Conservation (phyloP, 2,113 vertebrate species). For the Tor tambroides region DNA sequence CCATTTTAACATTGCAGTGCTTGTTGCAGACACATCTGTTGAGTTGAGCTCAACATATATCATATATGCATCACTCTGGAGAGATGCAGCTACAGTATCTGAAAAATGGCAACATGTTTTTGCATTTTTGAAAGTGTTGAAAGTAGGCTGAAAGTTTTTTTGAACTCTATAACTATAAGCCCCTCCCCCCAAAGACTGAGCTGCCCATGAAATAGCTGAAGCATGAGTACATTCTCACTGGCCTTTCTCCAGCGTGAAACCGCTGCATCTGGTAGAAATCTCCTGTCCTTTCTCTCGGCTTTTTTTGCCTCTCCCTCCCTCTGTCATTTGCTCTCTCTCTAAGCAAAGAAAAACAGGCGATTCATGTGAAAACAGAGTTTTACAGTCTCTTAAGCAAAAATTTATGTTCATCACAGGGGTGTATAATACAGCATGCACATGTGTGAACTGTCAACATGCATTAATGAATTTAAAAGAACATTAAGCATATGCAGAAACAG, state of each 20-base stretch:
- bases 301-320: constrained; percentile 33
- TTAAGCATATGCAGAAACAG: background rate
- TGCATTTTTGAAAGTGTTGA: constrained; percentile 20
- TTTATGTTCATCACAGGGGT: background rate
- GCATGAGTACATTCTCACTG: constrained; percentile 80
- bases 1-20: background rate
- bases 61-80: background rate
- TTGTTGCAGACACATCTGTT: background rate
- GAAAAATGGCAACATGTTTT: background rate
- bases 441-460: background rate
- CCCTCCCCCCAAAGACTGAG: constrained; percentile 47
- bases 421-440: too few relatives aligned
- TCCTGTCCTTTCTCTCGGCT: constrained; percentile 56
- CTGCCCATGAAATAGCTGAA: constrained; percentile 76
- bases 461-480: background rate
- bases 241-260: constrained; percentile 71
- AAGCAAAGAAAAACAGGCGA: constrained; percentile 55
- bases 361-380: constrained; percentile 3
- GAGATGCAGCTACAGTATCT: background rate
- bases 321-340: constrained; percentile 4
- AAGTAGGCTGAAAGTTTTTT: constrained; percentile 20
- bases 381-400: background rate
- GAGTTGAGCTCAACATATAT: background rate
- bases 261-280: constrained; percentile 78
- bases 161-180: constrained; percentile 7